Evolutionary conservation across 2,888 invertebrate species (phyloP).

Genomic region (Drosophila eohydei): DNA sequence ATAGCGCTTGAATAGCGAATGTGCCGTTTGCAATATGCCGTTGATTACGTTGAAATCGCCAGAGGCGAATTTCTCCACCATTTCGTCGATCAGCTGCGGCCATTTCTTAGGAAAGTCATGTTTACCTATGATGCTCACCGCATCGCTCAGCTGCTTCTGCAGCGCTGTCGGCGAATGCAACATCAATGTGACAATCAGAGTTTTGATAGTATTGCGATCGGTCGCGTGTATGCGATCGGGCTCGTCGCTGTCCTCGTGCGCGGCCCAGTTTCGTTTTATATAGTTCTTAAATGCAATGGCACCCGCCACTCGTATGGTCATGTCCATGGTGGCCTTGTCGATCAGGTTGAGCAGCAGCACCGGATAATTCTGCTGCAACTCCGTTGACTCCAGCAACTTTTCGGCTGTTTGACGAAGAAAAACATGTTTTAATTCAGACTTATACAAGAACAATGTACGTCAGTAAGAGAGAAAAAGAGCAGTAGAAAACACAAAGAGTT

Average conservation of each 20-base stretch:
- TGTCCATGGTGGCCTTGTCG: conserved; percentile 91
- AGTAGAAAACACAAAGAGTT: neutral
- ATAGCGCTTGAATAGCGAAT: conserved; percentile 98
- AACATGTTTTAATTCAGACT: neutral
- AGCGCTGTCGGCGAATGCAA: conserved; percentile 94
- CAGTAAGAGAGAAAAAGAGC: neutral
- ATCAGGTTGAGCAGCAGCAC: conserved; percentile 93
- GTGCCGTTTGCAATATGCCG: conserved; percentile 96
- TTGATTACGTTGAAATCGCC: conserved; percentile 98
- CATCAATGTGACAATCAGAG: conserved; percentile 96
- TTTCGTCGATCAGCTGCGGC: conserved; percentile 96
- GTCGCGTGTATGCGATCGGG: conserved; percentile 91
- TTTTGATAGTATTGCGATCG: conserved; percentile 93
- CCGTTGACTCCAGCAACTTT: conserved; percentile 95
- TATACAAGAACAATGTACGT: neutral
- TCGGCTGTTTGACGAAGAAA: conserved; percentile 88
- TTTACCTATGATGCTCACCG: conserved; percentile 97
- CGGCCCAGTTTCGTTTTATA: conserved; percentile 97
- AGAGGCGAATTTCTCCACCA: conserved; percentile 95
- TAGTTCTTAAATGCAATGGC: conserved; percentile 98
- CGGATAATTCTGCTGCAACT: conserved; percentile 95
- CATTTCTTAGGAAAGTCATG: conserved; percentile 98
- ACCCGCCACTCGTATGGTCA: conserved; percentile 94
- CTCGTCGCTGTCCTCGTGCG: conserved; percentile 89
- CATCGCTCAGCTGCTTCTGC: conserved; percentile 97